Conservation (phyloP, 2,888 invertebrate genomes). For the Gibbula magus region DNA sequence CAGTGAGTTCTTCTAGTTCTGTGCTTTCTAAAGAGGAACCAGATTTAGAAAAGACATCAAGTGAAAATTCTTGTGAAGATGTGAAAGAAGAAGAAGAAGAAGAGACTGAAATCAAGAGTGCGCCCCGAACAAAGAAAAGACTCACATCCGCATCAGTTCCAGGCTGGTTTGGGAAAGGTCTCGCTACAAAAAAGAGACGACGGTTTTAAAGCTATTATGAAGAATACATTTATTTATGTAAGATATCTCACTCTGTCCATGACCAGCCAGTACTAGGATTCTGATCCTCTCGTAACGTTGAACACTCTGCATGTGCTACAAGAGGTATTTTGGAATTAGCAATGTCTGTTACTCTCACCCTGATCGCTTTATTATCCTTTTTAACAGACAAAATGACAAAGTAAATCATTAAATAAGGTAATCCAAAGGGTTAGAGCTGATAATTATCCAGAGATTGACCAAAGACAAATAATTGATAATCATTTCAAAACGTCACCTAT, state of each 20-base stretch:
- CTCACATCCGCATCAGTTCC: constrained; percentile 51
- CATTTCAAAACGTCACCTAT: too few species aligned
- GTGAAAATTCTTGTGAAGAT: not conserved
- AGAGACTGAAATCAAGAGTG: constrained; percentile 23
- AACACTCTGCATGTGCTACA: not conserved
- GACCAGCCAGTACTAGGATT: not conserved
- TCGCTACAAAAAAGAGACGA: constrained; percentile 47
- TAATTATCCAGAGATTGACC: too few species aligned
- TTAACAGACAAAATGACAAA: too few species aligned
- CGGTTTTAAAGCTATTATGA: not conserved
- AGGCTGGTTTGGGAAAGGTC: constrained; percentile 71
- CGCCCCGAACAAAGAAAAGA: constrained; percentile 41
- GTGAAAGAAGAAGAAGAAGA: not conserved
- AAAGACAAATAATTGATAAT: too few species aligned
- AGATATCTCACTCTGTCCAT: not conserved
- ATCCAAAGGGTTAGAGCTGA: too few species aligned
- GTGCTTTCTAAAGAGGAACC: not conserved
- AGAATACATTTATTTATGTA: not conserved
- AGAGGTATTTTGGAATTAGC: not conserved
- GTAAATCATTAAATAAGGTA: too few species aligned
- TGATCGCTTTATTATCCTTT: too few species aligned
- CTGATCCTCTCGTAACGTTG: not conserved
- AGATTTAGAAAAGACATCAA: not conserved
- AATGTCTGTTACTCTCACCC: not conserved
- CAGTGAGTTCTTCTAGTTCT: not conserved